Conservation (phyloP, 2,113 vertebrate species). For the Coracopsis vasa region DNA sequence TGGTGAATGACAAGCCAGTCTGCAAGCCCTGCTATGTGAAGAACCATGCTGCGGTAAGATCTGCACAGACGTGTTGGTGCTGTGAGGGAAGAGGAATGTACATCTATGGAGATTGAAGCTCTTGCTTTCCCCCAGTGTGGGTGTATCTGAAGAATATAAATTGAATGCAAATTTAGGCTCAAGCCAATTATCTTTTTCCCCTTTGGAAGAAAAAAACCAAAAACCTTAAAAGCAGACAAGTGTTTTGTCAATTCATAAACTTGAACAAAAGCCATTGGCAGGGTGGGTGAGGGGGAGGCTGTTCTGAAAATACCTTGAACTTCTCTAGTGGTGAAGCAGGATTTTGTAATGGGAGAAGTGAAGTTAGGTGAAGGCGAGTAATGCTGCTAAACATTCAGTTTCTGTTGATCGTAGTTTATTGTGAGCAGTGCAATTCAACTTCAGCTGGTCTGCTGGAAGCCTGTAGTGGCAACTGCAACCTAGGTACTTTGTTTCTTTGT, state of each 20-base stretch:
- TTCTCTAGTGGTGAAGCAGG: background rate
- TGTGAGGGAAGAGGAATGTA: background rate
- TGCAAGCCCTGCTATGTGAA: constrained; percentile 95
- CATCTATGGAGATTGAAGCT: background rate
- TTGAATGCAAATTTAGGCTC: background rate
- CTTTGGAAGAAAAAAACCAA: background rate
- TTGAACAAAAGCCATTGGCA: background rate
- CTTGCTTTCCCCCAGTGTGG: background rate
- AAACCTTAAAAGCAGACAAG: background rate
- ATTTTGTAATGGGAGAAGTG: background rate
- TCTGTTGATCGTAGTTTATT: background rate
- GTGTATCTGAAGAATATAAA: background rate
- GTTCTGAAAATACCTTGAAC: background rate
- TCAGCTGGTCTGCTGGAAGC: background rate
- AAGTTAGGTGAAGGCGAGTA: background rate
- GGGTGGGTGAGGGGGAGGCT: accelerated
- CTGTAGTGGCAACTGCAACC: background rate
- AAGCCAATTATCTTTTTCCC: background rate
- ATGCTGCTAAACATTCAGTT: background rate
- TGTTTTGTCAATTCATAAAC: background rate
- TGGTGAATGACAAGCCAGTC: constrained; percentile 90
- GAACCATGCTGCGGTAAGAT: constrained; percentile 89
- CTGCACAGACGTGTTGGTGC: accelerated
- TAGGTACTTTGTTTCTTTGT: background rate
- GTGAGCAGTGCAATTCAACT: background rate